Evolutionary conservation across 2,113 vertebrate species (phyloP).

Genomic region (Hemibagrus wyckioides): DNA sequence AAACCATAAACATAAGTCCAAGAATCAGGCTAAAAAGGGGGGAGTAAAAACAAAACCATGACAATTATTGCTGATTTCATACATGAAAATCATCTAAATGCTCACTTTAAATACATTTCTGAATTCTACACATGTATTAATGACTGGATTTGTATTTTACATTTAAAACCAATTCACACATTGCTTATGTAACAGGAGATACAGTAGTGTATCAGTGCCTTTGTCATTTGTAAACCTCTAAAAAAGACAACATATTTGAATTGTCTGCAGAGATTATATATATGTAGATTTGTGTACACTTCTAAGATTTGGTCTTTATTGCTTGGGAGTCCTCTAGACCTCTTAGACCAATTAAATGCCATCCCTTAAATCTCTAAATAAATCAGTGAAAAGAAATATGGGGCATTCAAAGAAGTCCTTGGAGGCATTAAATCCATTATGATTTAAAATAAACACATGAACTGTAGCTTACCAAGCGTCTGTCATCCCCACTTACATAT

Average conservation of each 20-base stretch:
- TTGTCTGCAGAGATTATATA: neutral
- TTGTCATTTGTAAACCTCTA: neutral
- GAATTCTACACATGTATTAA: neutral
- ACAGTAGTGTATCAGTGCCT: neutral
- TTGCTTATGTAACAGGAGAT: neutral
- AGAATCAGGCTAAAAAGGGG: too few relatives aligned
- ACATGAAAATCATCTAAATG: neutral
- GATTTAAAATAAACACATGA: neutral
- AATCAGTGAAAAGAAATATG: neutral
- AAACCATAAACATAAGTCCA: neutral
- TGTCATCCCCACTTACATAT: neutral
- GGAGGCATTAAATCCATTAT: neutral
- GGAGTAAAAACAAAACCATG: neutral
- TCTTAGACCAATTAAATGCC: neutral
- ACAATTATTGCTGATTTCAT: neutral
- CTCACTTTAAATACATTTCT: neutral
- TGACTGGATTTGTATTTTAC: neutral
- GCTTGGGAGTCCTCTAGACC: neutral
- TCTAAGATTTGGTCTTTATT: neutral
- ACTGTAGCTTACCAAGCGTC: neutral
- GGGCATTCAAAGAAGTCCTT: neutral
- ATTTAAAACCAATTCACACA: neutral
- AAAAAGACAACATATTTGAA: neutral
- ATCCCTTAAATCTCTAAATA: neutral
- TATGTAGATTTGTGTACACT: neutral